Evolutionary conservation across 2,113 vertebrate species (phyloP).

Genomic region (Phalacrocorax brasilianus): DNA sequence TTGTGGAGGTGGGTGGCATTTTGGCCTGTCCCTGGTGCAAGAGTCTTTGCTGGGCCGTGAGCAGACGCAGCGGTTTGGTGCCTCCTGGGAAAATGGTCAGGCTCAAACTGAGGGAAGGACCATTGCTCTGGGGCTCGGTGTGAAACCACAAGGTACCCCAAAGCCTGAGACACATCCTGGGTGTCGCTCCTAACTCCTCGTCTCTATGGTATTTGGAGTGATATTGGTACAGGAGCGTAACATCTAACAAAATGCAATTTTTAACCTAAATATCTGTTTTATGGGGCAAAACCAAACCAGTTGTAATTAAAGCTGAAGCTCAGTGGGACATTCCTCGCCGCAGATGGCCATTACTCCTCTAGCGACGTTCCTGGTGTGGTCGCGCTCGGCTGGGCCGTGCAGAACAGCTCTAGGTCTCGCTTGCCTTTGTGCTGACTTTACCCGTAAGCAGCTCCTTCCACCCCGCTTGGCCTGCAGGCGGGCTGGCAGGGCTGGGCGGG

Average conservation of each 20-base stretch:
- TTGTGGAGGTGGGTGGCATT: accelerated
- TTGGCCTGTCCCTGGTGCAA: not conserved
- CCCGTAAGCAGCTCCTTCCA: not conserved
- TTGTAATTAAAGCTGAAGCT: not conserved
- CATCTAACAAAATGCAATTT: accelerated
- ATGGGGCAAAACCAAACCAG: not conserved
- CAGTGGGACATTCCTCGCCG: not conserved
- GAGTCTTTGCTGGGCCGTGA: not conserved
- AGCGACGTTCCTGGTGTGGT: not conserved
- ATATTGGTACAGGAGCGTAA: not conserved
- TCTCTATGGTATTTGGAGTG: not conserved
- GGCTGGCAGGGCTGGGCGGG: not conserved
- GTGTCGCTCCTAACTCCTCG: too few species aligned
- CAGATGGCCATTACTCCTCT: not conserved
- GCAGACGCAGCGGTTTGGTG: accelerated
- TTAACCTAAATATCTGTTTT: not conserved
- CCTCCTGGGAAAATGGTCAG: not conserved
- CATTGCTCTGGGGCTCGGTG: not conserved
- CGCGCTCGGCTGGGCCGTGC: accelerated
- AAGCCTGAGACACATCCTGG: not conserved
- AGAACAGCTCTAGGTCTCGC: not conserved
- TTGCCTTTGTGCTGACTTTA: not conserved
- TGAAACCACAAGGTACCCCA: not conserved
- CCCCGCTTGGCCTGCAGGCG: too few species aligned
- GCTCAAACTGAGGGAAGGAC: not conserved